These are phyloP conservation scores for Diabrotica undecimpunctata DNA, from an alignment of 1,140 invertebrate species.

Conservation along the genomic window DNA sequence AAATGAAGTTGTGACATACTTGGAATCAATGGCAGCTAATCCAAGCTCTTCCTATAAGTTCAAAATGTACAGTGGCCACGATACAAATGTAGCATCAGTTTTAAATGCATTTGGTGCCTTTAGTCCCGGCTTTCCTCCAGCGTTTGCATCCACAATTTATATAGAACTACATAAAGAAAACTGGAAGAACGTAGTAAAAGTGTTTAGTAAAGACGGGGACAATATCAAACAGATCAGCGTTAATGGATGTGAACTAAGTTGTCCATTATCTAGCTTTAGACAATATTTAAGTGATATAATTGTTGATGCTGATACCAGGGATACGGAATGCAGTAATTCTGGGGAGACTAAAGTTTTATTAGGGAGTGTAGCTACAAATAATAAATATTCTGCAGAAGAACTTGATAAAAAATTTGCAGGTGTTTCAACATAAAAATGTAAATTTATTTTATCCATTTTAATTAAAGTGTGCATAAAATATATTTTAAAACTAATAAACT, in stretches of 20 bases:
- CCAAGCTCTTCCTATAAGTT: neutral
- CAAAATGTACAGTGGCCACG: slow-evolving; percentile 16
- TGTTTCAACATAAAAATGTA: too few relatives aligned
- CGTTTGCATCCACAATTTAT: slow-evolving; percentile 6
- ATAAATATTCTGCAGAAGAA: too few relatives aligned
- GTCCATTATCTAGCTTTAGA: neutral
- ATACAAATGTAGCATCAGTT: slow-evolving; percentile 1
- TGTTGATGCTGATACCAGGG: slow-evolving; percentile 3
- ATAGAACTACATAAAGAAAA: neutral
- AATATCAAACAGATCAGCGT: neutral
- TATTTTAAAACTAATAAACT: too few relatives aligned
- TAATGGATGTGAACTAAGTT: slow-evolving; percentile 9
- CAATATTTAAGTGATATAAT: neutral
- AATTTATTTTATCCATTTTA: too few relatives aligned
- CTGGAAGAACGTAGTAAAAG: neutral
- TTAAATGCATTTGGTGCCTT: neutral
- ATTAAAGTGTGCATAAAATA: too few relatives aligned
- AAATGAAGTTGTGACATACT: neutral
- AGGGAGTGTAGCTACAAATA: too few relatives aligned
- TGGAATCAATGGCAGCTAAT: neutral
- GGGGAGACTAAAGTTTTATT: too few relatives aligned
- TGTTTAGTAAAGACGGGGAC: slow-evolving; percentile 6
- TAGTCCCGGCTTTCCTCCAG: neutral
- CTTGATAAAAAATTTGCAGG: too few relatives aligned
- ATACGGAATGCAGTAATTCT: neutral